These are phyloP conservation scores for Callosobruchus maculatus DNA, from an alignment of 2,888 invertebrate genomes.

Conservation along the genomic window DNA sequence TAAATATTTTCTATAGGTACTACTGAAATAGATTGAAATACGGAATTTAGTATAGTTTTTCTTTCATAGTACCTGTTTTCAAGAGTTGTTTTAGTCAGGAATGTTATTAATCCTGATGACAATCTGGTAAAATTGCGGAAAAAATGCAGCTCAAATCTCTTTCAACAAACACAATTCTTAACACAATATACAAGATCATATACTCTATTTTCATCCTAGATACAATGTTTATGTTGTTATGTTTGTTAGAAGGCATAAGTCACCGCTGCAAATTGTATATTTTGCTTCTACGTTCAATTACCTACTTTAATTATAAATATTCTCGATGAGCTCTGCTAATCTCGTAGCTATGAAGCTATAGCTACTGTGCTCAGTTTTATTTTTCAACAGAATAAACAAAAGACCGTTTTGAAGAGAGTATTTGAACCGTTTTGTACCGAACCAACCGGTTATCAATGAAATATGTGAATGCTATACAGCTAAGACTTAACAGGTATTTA, in stretches of 20 bases:
- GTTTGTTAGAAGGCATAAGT: too few relatives aligned
- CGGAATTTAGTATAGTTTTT: neutral
- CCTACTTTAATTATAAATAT: neutral
- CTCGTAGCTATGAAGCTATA: neutral
- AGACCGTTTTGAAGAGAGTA: neutral
- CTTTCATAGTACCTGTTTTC: neutral
- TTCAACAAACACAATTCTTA: too few relatives aligned
- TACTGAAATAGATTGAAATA: slow-evolving; percentile 22
- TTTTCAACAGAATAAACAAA: neutral
- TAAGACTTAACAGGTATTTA: neutral
- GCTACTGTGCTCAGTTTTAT: neutral
- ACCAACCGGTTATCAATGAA: neutral
- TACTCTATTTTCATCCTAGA: neutral
- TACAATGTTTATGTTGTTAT: neutral
- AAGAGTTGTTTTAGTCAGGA: neutral
- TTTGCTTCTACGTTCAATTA: neutral
- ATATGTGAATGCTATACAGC: neutral
- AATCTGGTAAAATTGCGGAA: neutral
- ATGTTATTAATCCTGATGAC: neutral
- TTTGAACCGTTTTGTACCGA: neutral
- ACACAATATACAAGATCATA: too few relatives aligned
- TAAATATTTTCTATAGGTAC: slow-evolving; percentile 43
- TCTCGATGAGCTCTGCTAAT: neutral
- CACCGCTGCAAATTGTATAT: too few relatives aligned
- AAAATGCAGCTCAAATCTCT: neutral